These are phyloP conservation scores for Cryptotis parvus DNA, from an alignment of 2,113 vertebrate genomes.

Conservation along the genomic window DNA sequence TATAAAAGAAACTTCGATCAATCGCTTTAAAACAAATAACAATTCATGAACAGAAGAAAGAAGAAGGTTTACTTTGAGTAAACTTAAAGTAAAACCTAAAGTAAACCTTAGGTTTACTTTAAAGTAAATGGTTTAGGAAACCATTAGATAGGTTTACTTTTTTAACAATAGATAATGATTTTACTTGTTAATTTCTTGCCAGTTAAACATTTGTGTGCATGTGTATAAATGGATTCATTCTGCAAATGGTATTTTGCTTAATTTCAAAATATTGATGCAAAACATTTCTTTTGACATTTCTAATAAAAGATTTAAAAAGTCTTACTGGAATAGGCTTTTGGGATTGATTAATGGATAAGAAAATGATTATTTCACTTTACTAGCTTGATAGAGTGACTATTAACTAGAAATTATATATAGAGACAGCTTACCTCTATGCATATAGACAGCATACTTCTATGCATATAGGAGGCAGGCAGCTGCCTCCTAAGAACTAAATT, in stretches of 20 bases:
- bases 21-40: too few species aligned
- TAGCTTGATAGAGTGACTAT: neutral
- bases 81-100: too few species aligned
- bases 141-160: too few species aligned
- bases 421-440: neutral
- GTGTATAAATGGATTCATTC: too few species aligned
- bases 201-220: too few species aligned
- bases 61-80: too few species aligned
- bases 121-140: too few species aligned
- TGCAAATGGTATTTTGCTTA: conserved; percentile 1
- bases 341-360: neutral
- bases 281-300: conserved; percentile 25
- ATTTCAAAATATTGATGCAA: neutral
- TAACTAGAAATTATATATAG: neutral
- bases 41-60: too few species aligned
- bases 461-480: neutral
- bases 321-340: neutral
- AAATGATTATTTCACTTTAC: neutral
- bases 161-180: too few species aligned
- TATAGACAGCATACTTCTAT: neutral
- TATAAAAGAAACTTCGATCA: too few species aligned
- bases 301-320: neutral
- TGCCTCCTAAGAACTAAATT: neutral
- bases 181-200: too few species aligned
- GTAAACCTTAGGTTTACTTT: too few species aligned